Evolutionary conservation across 2,888 invertebrate species (phyloP).

Genomic region (Agriopis aurantiaria): DNA sequence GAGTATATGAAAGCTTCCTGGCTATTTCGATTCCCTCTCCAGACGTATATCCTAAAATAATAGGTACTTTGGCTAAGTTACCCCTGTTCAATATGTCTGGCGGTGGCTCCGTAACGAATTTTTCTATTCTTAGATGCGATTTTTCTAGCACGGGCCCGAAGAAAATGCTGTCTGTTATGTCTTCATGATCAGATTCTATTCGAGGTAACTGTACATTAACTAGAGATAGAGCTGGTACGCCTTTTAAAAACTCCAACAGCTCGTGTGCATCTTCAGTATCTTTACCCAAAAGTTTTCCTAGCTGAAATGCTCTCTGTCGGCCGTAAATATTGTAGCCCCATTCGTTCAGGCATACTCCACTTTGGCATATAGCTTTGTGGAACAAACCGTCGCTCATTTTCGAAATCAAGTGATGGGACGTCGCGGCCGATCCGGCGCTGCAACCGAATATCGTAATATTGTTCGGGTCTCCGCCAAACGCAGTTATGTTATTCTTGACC

Average conservation of each 20-base stretch:
- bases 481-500: conserved; percentile 75
- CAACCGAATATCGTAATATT: conserved; percentile 81
- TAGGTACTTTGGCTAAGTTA: conserved; percentile 66
- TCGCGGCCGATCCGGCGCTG: conserved; percentile 77
- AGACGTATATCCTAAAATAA: conserved; percentile 77
- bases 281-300: conserved; percentile 74
- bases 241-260: conserved; percentile 69
- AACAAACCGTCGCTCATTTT: conserved; percentile 77
- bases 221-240: conserved; percentile 64
- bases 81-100: conserved; percentile 64
- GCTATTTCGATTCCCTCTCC: conserved; percentile 80
- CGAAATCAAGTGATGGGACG: conserved; percentile 74
- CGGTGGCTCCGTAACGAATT: conserved; percentile 69
- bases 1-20: conserved; percentile 59
- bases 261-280: conserved; percentile 71
- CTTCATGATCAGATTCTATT: conserved; percentile 59
- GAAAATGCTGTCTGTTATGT: conserved; percentile 69
- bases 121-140: conserved; percentile 57
- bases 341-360: conserved; percentile 78
- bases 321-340: conserved; percentile 75
- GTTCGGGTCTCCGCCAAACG: conserved; percentile 75
- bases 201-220: conserved; percentile 69
- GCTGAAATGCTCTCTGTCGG: conserved; percentile 73
- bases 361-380: conserved; percentile 82
- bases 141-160: conserved; percentile 81